Conservation (phyloP, 2,888 invertebrate species). For the Diarsia dahlii region DNA sequence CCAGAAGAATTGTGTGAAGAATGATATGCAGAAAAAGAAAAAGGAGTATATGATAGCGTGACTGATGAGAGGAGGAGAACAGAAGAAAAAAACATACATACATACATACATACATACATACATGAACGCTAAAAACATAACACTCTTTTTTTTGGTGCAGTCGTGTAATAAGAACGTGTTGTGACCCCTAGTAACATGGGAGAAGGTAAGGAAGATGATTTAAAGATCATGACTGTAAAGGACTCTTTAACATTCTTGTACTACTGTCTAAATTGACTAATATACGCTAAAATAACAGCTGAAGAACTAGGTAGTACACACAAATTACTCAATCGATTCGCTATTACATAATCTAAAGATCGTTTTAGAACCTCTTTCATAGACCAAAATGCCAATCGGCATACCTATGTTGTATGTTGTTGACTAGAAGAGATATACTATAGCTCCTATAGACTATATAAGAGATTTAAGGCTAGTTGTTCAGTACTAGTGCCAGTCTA, state of each 20-base stretch:
- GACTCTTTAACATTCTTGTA: not conserved
- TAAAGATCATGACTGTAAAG: not conserved
- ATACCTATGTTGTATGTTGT: not conserved
- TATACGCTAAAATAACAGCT: not conserved
- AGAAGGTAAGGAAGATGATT: not conserved
- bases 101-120: too few relatives aligned
- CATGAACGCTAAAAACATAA: too few relatives aligned
- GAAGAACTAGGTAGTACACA: not conserved
- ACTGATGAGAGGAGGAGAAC: not conserved
- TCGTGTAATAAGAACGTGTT: too few relatives aligned
- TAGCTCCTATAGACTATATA: too few relatives aligned
- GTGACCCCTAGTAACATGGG: not conserved
- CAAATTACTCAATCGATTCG: slow-evolving; percentile 2
- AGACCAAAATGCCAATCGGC: not conserved
- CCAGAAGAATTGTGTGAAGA: too few relatives aligned
- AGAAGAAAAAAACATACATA: too few relatives aligned
- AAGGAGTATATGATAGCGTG: too few relatives aligned
- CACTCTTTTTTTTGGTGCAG: too few relatives aligned
- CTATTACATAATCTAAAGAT: not conserved
- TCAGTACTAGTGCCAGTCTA: not conserved
- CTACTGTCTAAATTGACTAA: not conserved
- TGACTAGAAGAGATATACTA: not conserved
- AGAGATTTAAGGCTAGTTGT: too few relatives aligned
- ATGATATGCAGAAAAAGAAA: not conserved
- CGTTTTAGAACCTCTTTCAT: not conserved